Evolutionary conservation across 2,113 vertebrate genomes (phyloP).

Genomic region (Macquaria australasica): DNA sequence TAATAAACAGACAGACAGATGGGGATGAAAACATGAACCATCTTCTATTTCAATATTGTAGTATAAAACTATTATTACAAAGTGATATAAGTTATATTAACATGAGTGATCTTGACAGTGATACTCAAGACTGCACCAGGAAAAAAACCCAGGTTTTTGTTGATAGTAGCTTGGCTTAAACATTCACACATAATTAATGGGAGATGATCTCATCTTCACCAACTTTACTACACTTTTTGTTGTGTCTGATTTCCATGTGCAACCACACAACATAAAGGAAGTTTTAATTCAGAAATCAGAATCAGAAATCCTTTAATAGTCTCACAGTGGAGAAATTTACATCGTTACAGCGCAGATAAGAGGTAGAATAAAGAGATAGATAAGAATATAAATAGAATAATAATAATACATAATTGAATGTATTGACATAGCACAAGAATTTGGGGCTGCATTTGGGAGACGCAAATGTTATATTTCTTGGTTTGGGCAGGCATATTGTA

Average conservation of each 20-base stretch:
- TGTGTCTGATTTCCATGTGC: background rate
- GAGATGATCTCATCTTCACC: background rate
- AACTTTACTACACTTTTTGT: background rate
- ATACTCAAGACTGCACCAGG: background rate
- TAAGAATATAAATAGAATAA: too few species aligned
- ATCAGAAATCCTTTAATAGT: too few species aligned
- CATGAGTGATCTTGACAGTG: background rate
- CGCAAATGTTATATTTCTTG: background rate
- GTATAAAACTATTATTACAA: background rate
- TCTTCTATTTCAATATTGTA: background rate
- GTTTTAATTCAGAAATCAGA: too few species aligned
- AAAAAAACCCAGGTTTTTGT: background rate
- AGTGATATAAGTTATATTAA: background rate
- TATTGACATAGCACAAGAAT: background rate
- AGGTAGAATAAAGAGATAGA: too few species aligned
- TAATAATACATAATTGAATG: too few species aligned
- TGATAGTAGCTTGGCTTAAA: background rate
- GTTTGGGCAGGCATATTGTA: background rate
- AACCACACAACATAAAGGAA: background rate
- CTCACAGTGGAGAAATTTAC: too few species aligned
- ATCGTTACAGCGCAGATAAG: too few species aligned
- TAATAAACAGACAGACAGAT: constrained; percentile 12
- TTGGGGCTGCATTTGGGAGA: background rate
- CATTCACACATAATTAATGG: background rate
- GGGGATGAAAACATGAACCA: background rate